Percentiles rank a stretch among this genome's conserved stretches.
Evolutionary conservation across 2,113 vertebrate genomes (phyloP).

Genomic region (Melanerpes aurifrons): DNA sequence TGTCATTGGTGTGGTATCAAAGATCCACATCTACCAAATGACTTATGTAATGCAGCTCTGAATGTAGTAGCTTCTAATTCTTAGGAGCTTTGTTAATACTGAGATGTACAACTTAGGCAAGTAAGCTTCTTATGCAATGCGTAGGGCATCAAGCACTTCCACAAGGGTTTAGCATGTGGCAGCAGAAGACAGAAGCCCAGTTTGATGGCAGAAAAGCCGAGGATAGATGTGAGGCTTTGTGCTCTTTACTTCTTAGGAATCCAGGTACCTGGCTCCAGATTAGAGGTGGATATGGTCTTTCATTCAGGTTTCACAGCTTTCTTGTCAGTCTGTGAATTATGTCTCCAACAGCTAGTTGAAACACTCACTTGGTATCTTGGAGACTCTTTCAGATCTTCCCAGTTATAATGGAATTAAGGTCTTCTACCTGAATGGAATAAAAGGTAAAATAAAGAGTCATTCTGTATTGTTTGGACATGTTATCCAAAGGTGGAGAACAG

Average conservation of each 20-base stretch:
- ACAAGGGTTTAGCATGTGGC: not conserved
- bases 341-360: not conserved
- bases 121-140: not conserved
- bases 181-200: not conserved
- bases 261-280: not conserved
- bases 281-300: not conserved
- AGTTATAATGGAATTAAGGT: not conserved
- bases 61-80: slow-evolving; percentile 28
- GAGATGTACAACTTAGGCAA: not conserved
- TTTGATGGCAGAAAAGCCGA: not conserved
- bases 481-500: not conserved
- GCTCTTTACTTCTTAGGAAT: not conserved
- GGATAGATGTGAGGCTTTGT: not conserved
- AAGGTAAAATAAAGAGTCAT: not conserved
- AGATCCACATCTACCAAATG: slow-evolving; percentile 8
- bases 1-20: not conserved
- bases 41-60: not conserved
- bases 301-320: not conserved
- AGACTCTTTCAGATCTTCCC: not conserved
- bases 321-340: not conserved
- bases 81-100: not conserved
- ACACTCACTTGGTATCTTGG: not conserved
- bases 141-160: not conserved
- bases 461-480: not conserved
- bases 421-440: not conserved